Evolutionary conservation across 92 coral and sea anemone genomes (phyloP).

Genomic region (Metridium senile): DNA sequence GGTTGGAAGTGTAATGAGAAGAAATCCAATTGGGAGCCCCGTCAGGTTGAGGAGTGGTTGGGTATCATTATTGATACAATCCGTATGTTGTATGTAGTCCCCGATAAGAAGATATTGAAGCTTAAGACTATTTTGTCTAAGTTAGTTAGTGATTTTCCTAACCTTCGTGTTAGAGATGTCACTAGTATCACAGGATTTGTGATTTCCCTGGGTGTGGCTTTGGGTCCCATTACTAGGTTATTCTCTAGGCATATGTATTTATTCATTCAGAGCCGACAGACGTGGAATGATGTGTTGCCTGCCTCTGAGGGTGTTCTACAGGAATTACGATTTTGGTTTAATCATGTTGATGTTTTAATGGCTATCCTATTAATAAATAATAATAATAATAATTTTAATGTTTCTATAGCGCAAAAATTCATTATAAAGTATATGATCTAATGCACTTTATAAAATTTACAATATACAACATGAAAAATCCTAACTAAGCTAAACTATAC

Average conservation of each 20-base stretch:
- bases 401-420: too few species aligned
- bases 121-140: constrained; percentile 23
- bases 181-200: background rate
- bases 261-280: constrained; percentile 7
- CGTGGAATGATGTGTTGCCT: constrained; percentile 29
- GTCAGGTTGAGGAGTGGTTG: constrained; percentile 12
- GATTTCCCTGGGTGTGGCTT: background rate
- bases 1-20: constrained; percentile 39
- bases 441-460: too few species aligned
- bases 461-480: too few species aligned
- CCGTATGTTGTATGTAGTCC: background rate
- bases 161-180: background rate
- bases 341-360: constrained; percentile 43
- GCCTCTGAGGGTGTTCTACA: constrained; percentile 15
- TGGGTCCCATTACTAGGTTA: too few species aligned
- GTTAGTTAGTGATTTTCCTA: background rate
- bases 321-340: constrained; percentile 20
- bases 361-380: constrained; percentile 36
- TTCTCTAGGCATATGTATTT: background rate
- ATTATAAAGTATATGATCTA: too few species aligned
- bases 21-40: constrained; percentile 35
- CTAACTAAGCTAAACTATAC: too few species aligned
- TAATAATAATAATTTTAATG: too few species aligned
- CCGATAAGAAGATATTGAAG: constrained; percentile 9
- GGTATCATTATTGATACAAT: background rate